Percentiles rank a stretch among this genome's conserved stretches.
Conservation (phyloP, 2,888 invertebrate species). For the Pilophorus perplexus region DNA sequence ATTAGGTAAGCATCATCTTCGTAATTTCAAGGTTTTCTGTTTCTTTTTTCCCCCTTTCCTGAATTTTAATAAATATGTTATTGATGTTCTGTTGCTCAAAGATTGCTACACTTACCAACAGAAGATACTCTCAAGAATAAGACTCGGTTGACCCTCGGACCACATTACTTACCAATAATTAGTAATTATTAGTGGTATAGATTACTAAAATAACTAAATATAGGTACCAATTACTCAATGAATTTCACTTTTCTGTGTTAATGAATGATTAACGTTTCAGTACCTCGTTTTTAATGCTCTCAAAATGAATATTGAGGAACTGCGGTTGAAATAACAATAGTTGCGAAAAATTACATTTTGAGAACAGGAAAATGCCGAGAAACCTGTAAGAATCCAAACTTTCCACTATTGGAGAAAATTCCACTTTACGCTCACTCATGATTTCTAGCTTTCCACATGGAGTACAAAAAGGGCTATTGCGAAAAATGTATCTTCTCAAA, state of each 20-base stretch:
- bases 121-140: background rate
- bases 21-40: background rate
- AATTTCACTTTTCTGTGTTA: no score
- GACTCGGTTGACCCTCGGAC: background rate
- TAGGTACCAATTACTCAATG: no score
- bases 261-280: no score
- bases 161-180: no score
- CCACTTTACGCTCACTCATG: background rate
- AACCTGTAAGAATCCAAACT: background rate
- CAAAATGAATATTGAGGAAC: no score
- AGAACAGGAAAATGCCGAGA: no score
- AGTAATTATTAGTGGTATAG: no score
- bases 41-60: background rate
- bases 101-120: background rate
- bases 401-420: background rate
- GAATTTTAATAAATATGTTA: background rate
- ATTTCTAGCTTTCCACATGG: background rate
- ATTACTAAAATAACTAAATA: no score
- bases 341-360: no score
- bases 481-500: background rate
- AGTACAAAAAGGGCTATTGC: constrained; percentile 3
- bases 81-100: background rate
- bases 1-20: background rate
- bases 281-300: no score
- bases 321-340: no score